These are phyloP conservation scores for Calameuta idolon DNA, from an alignment of 2,888 invertebrate species.

Conservation along the genomic window DNA sequence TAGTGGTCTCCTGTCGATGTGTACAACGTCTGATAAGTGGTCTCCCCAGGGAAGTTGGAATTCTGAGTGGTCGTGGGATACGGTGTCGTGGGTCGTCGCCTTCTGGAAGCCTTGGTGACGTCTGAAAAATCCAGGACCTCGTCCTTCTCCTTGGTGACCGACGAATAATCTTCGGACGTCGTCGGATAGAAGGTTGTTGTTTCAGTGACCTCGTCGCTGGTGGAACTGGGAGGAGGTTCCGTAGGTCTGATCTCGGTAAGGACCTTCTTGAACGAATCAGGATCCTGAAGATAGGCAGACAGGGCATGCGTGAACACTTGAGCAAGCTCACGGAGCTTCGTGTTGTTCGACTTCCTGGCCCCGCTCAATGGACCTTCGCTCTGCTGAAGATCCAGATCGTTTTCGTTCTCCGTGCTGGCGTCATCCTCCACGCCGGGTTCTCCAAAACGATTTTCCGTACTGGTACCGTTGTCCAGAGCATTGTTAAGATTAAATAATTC, in stretches of 20 bases:
- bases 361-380: slow-evolving; percentile 74
- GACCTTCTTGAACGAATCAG: slow-evolving; percentile 82
- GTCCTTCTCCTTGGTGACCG: slow-evolving; percentile 76
- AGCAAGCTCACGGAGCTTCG: slow-evolving; percentile 78
- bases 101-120: slow-evolving; percentile 66
- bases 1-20: slow-evolving; percentile 41
- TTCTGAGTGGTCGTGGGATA: slow-evolving; percentile 40
- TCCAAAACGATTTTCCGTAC: slow-evolving; percentile 8
- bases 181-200: slow-evolving; percentile 55
- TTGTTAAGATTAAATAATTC: slow-evolving; percentile 66
- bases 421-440: slow-evolving; percentile 25
- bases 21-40: slow-evolving; percentile 39
- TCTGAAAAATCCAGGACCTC: slow-evolving; percentile 85
- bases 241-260: slow-evolving; percentile 84
- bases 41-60: slow-evolving; percentile 34
- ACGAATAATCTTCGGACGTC: slow-evolving; percentile 70
- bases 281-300: slow-evolving; percentile 85
- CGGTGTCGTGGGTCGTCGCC: slow-evolving; percentile 51
- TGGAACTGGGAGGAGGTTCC: slow-evolving; percentile 74
- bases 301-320: slow-evolving; percentile 87
- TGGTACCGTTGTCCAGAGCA: slow-evolving; percentile 51
- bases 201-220: slow-evolving; percentile 63
- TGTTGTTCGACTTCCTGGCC: slow-evolving; percentile 71
- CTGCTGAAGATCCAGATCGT: slow-evolving; percentile 74
- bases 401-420: slow-evolving; percentile 41